phyloP scores from a whole-genome alignment of 2,113 vertebrate species.

The Clupea harengus region DNA sequence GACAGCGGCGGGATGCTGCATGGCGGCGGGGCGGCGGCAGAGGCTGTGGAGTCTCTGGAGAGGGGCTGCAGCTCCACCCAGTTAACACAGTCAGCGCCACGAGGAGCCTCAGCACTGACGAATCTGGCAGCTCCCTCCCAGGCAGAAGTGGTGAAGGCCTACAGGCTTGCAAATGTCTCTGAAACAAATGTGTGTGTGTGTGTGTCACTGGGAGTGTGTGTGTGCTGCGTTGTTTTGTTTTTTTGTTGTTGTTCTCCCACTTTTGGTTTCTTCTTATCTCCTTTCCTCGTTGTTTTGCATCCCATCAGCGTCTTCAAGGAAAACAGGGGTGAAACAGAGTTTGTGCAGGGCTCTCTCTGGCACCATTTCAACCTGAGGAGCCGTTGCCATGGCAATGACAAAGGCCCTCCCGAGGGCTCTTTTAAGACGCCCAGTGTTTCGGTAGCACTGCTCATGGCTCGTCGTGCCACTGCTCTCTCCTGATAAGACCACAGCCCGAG shows the following conservation, averaged over 20 bases:
- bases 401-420: neutral
- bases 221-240: neutral
- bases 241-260: neutral
- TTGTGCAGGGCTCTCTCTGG: neutral
- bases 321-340: neutral
- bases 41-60: neutral
- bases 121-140: neutral
- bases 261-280: neutral
- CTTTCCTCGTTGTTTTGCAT: neutral
- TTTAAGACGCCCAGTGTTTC: neutral
- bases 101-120: neutral
- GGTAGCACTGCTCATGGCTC: neutral
- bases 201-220: neutral
- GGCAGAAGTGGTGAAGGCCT: neutral
- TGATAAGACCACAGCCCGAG: neutral
- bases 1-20: neutral
- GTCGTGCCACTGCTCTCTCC: neutral
- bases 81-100: neutral
- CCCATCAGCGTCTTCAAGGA: neutral
- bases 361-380: neutral
- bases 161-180: neutral
- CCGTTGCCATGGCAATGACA: conserved; percentile 1
- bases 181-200: neutral
- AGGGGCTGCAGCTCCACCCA: neutral
- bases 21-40: neutral